phyloP scores from a whole-genome alignment of 2,797 vertebrate genomes.

The Florisuga fusca region DNA sequence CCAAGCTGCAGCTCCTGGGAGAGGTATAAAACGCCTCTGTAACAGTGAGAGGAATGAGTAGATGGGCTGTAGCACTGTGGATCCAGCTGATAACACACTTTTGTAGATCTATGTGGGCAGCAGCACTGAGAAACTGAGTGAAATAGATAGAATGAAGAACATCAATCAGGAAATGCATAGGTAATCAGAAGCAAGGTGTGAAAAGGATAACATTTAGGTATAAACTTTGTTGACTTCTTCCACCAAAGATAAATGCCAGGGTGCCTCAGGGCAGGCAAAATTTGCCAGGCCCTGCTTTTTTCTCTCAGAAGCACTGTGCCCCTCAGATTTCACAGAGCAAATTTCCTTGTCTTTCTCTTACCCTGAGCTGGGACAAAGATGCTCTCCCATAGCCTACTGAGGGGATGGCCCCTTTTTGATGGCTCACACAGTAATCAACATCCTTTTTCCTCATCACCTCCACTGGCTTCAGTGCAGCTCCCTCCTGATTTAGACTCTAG shows the following conservation, averaged over 20 bases:
- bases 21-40: neutral
- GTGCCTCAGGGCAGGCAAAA: neutral
- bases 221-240: neutral
- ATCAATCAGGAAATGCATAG: neutral
- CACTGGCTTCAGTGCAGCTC: neutral
- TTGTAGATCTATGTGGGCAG: neutral
- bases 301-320: neutral
- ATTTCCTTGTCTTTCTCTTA: neutral
- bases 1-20: neutral
- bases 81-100: accelerated
- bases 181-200: neutral
- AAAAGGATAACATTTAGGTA: neutral
- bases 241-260: neutral
- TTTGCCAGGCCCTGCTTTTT: neutral
- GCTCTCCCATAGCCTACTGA: neutral
- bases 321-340: neutral
- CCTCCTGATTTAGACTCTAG: neutral
- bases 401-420: neutral
- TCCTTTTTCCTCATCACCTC: neutral
- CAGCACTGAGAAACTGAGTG: neutral
- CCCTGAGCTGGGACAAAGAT: accelerated
- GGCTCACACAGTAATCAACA: neutral
- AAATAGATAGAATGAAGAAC: neutral
- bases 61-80: neutral
- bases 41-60: neutral